Evolutionary conservation across 2,113 vertebrate species (phyloP).

Genomic region (Colinus virginianus): DNA sequence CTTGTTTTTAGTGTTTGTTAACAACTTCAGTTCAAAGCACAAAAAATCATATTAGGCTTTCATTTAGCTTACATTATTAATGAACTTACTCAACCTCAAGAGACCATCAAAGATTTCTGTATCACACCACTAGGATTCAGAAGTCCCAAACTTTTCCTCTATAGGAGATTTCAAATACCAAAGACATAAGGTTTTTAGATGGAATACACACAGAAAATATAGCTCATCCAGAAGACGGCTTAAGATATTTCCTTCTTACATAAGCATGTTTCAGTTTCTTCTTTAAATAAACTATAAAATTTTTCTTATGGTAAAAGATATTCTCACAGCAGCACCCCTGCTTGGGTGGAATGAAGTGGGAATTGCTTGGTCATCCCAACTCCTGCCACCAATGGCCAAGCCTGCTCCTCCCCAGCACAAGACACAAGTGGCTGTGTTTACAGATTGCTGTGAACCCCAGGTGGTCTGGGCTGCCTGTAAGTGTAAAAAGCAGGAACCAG

Average conservation of each 20-base stretch:
- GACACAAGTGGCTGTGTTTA: neutral
- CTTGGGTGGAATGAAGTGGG: neutral
- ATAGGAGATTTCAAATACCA: neutral
- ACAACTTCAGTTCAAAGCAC: neutral
- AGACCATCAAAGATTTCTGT: neutral
- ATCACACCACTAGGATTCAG: neutral
- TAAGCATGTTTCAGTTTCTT: neutral
- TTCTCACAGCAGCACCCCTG: neutral
- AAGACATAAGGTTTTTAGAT: neutral
- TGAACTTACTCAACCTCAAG: neutral
- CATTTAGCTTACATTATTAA: neutral
- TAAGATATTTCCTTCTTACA: neutral
- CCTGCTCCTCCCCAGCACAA: neutral
- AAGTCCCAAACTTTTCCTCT: neutral
- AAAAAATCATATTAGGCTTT: neutral
- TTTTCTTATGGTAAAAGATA: neutral
- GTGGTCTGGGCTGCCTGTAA: neutral
- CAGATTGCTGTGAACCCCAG: neutral
- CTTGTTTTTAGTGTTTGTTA: slow-evolving; percentile 4
- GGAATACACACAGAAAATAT: neutral
- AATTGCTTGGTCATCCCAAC: neutral
- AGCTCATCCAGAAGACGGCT: neutral
- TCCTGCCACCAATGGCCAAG: neutral
- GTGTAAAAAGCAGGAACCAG: neutral
- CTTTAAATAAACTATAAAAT: neutral